Percentiles rank a stretch among this genome's conserved stretches.
These are phyloP conservation scores for Acropternis orthonyx DNA, from an alignment of 2,797 vertebrate species.

Conservation along the genomic window DNA sequence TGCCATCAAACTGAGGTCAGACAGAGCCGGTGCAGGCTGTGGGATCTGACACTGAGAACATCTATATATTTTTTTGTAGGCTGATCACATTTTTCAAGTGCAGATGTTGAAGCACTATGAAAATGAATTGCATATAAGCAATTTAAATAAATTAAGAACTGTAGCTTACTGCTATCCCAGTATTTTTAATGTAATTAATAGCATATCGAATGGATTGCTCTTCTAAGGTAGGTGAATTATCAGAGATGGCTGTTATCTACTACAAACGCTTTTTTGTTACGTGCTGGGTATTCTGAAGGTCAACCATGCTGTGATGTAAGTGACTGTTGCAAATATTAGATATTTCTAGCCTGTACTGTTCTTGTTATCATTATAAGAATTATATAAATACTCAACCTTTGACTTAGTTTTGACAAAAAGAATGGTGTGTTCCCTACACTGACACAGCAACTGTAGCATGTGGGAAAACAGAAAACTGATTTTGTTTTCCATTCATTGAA, in stretches of 20 bases:
- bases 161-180: background rate
- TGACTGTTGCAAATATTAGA: background rate
- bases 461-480: background rate
- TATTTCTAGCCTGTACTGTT: background rate
- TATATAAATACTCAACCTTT: background rate
- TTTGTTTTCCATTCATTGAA: background rate
- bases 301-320: background rate
- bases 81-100: background rate
- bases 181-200: slow-evolving; percentile 26
- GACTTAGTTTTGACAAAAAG: background rate
- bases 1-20: background rate
- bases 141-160: slow-evolving; percentile 36
- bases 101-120: background rate
- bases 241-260: background rate
- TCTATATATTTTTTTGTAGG: background rate
- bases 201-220: background rate
- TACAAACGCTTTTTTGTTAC: background rate
- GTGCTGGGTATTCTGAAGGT: background rate
- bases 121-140: background rate
- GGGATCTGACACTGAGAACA: background rate
- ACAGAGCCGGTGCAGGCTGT: background rate
- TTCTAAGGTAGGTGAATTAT: background rate
- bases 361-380: background rate
- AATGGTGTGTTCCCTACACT: background rate
- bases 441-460: background rate